Evolutionary conservation across 2,113 vertebrate species (phyloP), one percentile per base, ranked within the genome.

Genomic region (Tichodroma muraria): DNA sequence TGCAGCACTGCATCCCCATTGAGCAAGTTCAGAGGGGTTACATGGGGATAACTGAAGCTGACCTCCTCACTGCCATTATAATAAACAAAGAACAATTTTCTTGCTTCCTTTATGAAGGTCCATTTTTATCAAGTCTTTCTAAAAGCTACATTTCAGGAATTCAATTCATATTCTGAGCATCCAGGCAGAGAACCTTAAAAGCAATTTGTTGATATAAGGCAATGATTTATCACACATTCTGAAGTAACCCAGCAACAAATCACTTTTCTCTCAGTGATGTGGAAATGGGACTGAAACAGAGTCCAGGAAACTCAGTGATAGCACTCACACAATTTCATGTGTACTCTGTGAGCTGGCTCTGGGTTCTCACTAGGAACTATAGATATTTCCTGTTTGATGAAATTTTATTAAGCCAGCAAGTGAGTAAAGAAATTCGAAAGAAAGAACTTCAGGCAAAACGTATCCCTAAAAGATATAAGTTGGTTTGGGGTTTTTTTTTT

Each of bases 1-100:
- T 89, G 53, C 76, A 89, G 94, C 72, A 30, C 90, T 72, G 84
- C 6, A 13, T 93, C 84, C 80, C 49, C 65, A 85, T 52, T n/a
- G 84, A 82, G 54, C 73, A 80, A 77, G 91, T 93, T 96, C 64
- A 85, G 80, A 73, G 73, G 66, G 95, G 94, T 96, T 96, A 92
- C 6, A 5, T 78, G 76, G 91, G 94, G 96, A 96, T 92, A 97
- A 79, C 82, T 42, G 73, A 83, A 38, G 53, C 80, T 93, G 89
- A 91, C 94, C 82, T 87, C 61, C 77, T 89, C 70, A 68, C 68
- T 92, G 70, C 27, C 79, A 25, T 83, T 75, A 69, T 50, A 40
- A 65, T 19, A 71, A 59, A 61, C 27, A 63, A 83, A 84, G 53
- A 75, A 89, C 2, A 69, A 37, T 59, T 52, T 81, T 86, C 30